These are phyloP conservation scores for Halictus ligatus DNA, from an alignment of 2,888 invertebrate genomes.

Conservation along the genomic window DNA sequence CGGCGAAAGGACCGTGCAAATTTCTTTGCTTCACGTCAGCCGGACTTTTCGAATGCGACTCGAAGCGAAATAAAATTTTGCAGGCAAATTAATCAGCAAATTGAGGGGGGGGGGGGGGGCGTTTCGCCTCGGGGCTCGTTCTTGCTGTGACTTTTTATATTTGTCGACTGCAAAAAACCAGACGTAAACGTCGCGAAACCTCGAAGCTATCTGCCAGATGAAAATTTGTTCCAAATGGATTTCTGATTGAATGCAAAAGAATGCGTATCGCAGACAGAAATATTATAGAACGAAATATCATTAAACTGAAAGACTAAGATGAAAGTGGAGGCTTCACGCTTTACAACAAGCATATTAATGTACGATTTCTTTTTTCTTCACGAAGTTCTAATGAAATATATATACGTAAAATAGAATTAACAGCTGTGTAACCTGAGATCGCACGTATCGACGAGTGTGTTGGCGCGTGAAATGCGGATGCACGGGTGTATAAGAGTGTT, in stretches of 20 bases:
- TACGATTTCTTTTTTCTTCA: not conserved
- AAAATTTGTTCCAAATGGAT: not conserved
- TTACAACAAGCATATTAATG: not conserved
- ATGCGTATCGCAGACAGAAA: not conserved
- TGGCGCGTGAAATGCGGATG: too few relatives aligned
- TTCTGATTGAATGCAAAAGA: not conserved
- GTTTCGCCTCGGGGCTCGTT: not conserved
- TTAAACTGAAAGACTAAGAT: not conserved
- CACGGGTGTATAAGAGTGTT: not conserved
- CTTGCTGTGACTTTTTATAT: not conserved
- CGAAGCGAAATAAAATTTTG: not conserved
- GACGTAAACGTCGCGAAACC: not conserved
- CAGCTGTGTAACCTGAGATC: too few relatives aligned
- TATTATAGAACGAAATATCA: too few relatives aligned
- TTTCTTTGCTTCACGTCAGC: not conserved
- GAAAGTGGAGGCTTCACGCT: not conserved
- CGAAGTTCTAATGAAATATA: not conserved
- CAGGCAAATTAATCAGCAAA: not conserved
- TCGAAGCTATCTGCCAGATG: not conserved
- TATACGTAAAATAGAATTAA: not conserved
- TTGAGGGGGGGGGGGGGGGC: not conserved
- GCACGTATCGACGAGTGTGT: not conserved
- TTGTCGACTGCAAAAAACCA: not conserved
- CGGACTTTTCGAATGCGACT: not conserved
- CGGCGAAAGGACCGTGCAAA: not conserved